Conservation (phyloP, 2,797 vertebrate species). For the Lemur catta region DNA sequence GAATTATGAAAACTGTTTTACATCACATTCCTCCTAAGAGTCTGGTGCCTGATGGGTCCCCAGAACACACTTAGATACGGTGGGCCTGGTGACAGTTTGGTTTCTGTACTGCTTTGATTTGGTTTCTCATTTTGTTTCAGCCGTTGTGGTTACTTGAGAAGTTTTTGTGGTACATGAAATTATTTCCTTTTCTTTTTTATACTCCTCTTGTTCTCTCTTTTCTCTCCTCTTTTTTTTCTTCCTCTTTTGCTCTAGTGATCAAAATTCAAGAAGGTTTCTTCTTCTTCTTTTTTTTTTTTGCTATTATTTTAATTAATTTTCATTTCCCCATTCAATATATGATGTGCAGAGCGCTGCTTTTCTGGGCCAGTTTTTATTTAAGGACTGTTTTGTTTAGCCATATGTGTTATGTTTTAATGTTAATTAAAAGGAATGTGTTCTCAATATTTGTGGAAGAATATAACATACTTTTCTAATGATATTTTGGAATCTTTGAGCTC, state of each 20-base stretch:
- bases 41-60: not conserved
- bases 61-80: not conserved
- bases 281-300: not conserved
- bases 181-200: not conserved
- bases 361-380: not conserved
- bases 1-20: not conserved
- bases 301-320: not conserved
- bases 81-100: not conserved
- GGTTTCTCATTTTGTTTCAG: not conserved
- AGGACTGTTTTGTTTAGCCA: not conserved
- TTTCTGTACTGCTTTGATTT: not conserved
- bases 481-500: not conserved
- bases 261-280: not conserved
- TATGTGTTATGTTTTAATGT: not conserved
- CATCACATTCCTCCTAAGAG: not conserved
- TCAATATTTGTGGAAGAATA: not conserved
- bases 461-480: not conserved
- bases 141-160: not conserved
- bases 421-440: not conserved
- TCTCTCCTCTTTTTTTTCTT: not conserved
- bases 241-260: not conserved
- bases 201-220: not conserved
- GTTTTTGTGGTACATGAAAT: not conserved
- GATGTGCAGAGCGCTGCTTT: not conserved
- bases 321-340: not conserved